Evolutionary conservation across 2,888 invertebrate genomes (phyloP).

Genomic region (Rhaphigaster nebulosa): DNA sequence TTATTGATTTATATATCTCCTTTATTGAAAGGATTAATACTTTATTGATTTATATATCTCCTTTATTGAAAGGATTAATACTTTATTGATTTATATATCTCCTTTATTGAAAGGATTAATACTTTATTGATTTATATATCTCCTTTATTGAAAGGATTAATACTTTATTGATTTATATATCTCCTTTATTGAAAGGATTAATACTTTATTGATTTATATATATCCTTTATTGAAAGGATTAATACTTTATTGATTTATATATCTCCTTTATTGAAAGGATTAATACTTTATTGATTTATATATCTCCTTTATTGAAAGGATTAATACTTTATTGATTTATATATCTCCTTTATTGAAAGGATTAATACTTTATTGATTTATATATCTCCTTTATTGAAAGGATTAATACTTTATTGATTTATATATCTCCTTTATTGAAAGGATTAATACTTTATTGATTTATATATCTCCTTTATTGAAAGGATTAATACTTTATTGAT

Average conservation of each 20-base stretch:
- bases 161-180: too few relatives aligned
- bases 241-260: too few relatives aligned
- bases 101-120: too few relatives aligned
- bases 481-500: not conserved
- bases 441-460: not conserved
- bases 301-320: not conserved
- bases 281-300: not conserved
- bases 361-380: not conserved
- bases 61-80: too few relatives aligned
- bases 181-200: not conserved
- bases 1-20: not conserved
- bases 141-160: not conserved
- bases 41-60: too few relatives aligned
- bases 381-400: slow-evolving; percentile 11
- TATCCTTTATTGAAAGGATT: not conserved
- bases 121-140: too few relatives aligned
- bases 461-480: slow-evolving; percentile 12
- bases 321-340: not conserved
- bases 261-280: not conserved
- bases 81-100: too few relatives aligned
- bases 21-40: too few relatives aligned
- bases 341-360: not conserved
- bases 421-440: slow-evolving; percentile 12
- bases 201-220: too few relatives aligned
- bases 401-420: not conserved